Base-by-base conservation (phyloP, 2,797 vertebrate genomes). In the Gymnocypris eckloni region DNA sequence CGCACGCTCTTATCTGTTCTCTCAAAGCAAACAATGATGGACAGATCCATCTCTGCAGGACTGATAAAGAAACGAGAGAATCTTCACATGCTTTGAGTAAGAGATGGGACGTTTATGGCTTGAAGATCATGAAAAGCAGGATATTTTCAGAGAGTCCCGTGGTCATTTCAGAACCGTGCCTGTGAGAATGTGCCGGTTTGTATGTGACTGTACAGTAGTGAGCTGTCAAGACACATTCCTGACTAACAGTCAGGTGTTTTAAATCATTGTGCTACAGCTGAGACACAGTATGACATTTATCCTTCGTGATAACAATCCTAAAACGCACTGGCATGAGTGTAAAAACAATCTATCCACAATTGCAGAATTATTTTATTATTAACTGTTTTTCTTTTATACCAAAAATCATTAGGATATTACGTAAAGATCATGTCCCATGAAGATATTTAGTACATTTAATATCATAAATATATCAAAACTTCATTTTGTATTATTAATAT, bases 11-110 rank as follows among this genome's bases (percentile, higher is more conserved):
- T 66, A 83, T 79, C 86, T 66, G 43, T 16, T 64, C 86, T 52
- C 66, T 73, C 81, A 66, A 66, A 87, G 64, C 72, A 81, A 77
- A 85, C 83, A 77, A 50, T 84, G 22, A 84, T 41, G 70, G 70
- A 70, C 71, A 75, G 82, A 77, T 61, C 33, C 33, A 33, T 33
- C 22, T 54, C 37, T 13, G 25, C 81, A 33, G 81, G 33, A 18
- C 77, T 33, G 59, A 70, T 81, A 81, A 76, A 87, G 39, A 84
- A 81, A 81, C 61, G 3, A 67, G 69, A 10, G 33, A 56, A 84
- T 73, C 77, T 25, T 41, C 83, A 79, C 54, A 67, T 69, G 54
- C 81, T 75, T 76, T 83, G 82, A 67, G 72, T 39, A 7, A 73
- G 8, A 66, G 41, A 76, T n/a, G 56, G 28, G 71, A 25, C 22